Evolutionary conservation across 2,888 invertebrate genomes (phyloP), one percentile per base, ranked within the genome.

Genomic region (Latrodectus hesperus): DNA sequence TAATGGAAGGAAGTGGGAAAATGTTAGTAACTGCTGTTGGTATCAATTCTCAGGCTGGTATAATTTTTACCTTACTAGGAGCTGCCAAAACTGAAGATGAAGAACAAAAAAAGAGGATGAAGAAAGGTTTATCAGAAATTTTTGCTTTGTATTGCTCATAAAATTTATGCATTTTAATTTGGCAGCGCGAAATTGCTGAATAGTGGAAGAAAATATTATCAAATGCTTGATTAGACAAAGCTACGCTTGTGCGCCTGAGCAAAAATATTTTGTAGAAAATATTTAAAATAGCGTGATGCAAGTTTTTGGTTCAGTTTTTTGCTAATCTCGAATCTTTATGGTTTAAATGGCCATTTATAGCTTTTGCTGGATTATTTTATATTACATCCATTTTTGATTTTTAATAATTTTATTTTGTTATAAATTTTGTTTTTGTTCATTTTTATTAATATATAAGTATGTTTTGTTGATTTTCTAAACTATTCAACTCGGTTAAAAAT

Each of bases 1-100:
- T 99, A 90, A 99, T 99, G 99, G 99, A 99, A 94, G 99, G 99
- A 90, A 98, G 98, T 90, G 99, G 99, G 89, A 99, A 99, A 94
- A 98, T 99, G 97, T 93, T 99, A 91, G 98, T 99, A 82, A 96
- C 98, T 74, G 99, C 99, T 55, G 99, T 99, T 64, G 99, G 98
- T 88, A 95, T 98, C 88, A 99, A 99, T 94, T 99, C 99, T 10
- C 99, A 99, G 92, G 99, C 99, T 88, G 99, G 99, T 92, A 99
- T 99, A 92, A 99, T 99, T 93, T 99, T 99, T 94, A 98, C 98
- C 10, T 94, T 99, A 26, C 94, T 99, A 91, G 99, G 99, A 82
- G 99, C 99, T 51, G 91, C 93, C 4, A 90, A 90, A 16, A 97
- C 97, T 74, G 89, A 90, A 16, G 97, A 97, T 92, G 96, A 96